Evolutionary conservation across 2,888 invertebrate genomes (phyloP).

Genomic region (Esperia sulphurella): DNA sequence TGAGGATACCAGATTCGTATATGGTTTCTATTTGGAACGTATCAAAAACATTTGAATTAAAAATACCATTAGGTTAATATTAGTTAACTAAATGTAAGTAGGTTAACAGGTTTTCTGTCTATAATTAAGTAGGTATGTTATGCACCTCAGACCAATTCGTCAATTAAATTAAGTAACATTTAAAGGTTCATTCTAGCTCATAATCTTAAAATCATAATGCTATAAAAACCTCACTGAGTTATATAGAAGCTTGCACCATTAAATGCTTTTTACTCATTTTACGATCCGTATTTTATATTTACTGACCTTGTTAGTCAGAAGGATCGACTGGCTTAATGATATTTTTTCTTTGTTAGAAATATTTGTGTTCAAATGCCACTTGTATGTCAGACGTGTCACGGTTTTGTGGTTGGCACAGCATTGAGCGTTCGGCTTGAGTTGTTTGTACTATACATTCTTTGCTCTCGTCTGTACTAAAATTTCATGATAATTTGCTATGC

Average conservation of each 20-base stretch:
- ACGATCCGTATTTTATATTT: slow-evolving; percentile 2
- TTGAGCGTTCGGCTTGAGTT: slow-evolving; percentile 1
- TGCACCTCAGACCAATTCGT: too few relatives aligned
- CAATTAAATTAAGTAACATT: too few relatives aligned
- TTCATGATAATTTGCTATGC: slow-evolving; percentile 31
- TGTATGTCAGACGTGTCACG: slow-evolving; percentile 53
- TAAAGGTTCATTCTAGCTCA: too few relatives aligned
- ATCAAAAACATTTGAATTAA: too few relatives aligned
- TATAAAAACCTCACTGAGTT: too few relatives aligned
- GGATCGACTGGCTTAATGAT: slow-evolving; percentile 43
- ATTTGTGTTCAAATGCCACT: slow-evolving; percentile 54
- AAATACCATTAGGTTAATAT: too few relatives aligned
- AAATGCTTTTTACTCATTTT: slow-evolving; percentile 21
- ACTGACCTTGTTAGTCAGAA: slow-evolving; percentile 48
- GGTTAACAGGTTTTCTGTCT: too few relatives aligned
- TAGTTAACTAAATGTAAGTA: too few relatives aligned
- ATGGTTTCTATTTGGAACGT: too few relatives aligned
- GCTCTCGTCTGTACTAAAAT: slow-evolving; percentile 18
- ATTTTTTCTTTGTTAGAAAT: slow-evolving; percentile 51
- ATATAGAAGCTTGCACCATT: slow-evolving; percentile 5
- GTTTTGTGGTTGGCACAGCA: slow-evolving; percentile 23
- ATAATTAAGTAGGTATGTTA: too few relatives aligned
- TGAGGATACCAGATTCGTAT: too few relatives aligned
- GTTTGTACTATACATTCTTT: slow-evolving; percentile 3
- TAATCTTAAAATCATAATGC: too few relatives aligned